Base-by-base conservation (phyloP, 2,113 vertebrate genomes). In the Falcunculus frontatus region DNA sequence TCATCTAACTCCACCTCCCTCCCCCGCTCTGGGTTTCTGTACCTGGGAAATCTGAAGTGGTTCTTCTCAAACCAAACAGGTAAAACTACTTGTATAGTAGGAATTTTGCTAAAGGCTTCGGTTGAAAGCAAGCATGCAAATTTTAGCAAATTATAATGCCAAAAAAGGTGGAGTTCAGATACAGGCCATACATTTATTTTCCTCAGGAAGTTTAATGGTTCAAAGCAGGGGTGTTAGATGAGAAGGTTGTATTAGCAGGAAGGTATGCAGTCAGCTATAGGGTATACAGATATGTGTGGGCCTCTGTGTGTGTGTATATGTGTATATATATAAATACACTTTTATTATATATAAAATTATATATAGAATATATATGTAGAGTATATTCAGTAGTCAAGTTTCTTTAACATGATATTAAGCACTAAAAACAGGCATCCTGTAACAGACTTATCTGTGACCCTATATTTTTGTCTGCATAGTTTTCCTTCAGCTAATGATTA, bases 31-130 rank as follows among this genome's bases (percentile, higher is more conserved):
- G 87, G 90, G 63, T 57, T 52, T 46, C 67, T 23, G 57, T 26
- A 4, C 59, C 62, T 68, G 76, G 64, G 89, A 93, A 90, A 57
- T 47, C 86, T 17, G 73, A 50, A 84, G 83, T 25, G 5, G 55
- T 95, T 96, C 90, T 76, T 84, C 76, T 81, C 60, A 63, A 72
- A 89, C 33, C 90, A 23, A 90, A 81, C 94, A 95, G 96, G 95
- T 96, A 96, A 89, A 86, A 72, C 88, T 55, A 15, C 92, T 95
- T 53, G 7, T 23, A 10, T 20, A 0, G 4, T 10, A 77, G 79
- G 92, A 83, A 80, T 88, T 50, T 63, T 33, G 85, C 90, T 91
- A 22, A 91, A 60, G 90, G 95, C 85, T 90, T 60, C 9, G 0
- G 47, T 37, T 63, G 46, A 39, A 41, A 73, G 74, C 65, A 33